Evolutionary conservation across 2,888 invertebrate species (phyloP), one percentile per base, ranked within the genome.

Genomic region (Diloba caeruleocephala): DNA sequence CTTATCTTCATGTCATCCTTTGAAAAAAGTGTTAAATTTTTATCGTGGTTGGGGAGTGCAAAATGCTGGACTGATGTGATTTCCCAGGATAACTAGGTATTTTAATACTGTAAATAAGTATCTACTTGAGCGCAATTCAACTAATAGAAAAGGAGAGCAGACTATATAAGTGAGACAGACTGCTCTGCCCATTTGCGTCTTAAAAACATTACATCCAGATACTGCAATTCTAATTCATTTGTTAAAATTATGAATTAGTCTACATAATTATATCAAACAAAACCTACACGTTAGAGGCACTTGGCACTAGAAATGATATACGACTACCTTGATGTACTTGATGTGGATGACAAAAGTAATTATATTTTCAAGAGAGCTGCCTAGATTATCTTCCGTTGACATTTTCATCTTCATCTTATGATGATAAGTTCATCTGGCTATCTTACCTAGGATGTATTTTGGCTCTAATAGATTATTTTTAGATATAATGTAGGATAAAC

Each of bases 161-260:
- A 53, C 31, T 45, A 56, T 33, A 43, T 23, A 65, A 67, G 45
- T 65, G 64, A 57, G 67, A 73, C 25, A 37, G 66, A 67, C n/a
- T 56, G 41, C 60, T 53, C 28, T 69, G 63, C 69, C 60, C 59
- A 65, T 71, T 72, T 66, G 33, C 36, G 50, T 70, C 15, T 44
- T 31, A 31, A 56, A 53, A 53, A 37, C 31, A 48, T 53, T 42
- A 32, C 33, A 49, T 37, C 3, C 33, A 53, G 14, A 21, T 25
- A 29, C 21, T 44, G 36, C 31, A 17, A 34, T 21, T 14, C 8
- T 10, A 33, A 45, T 59, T 54, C 17, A 48, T 38, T 45, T 21
- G 36, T 33, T 2, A 31, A 36, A 10, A 41, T 17, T 34, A 31
- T 26, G 17, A 33, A 41, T 14, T 3, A 14, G 19, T 36, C n/a